These are phyloP conservation scores for Macroglossus sobrinus DNA, from an alignment of 2,113 vertebrate species.

Conservation along the genomic window DNA sequence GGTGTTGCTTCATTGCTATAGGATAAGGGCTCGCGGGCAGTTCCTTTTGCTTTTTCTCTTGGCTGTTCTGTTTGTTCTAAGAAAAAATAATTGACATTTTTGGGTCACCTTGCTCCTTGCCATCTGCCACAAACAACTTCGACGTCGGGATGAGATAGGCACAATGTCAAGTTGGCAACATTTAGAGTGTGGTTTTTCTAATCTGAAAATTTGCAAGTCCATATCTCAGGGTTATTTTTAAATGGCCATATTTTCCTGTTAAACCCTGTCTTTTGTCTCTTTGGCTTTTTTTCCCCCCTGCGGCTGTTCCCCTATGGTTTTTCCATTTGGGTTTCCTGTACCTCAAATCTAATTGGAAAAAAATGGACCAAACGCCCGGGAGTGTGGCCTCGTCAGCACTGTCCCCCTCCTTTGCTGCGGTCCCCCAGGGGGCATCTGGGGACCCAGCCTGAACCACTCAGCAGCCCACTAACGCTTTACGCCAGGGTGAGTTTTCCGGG, in stretches of 20 bases:
- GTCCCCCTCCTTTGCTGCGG: not conserved
- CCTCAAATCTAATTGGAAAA: not conserved
- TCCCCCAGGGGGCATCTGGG: fast-evolving
- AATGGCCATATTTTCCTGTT: not conserved
- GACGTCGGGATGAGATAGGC: not conserved
- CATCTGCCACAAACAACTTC: constrained; percentile 42
- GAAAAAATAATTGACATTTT: constrained; percentile 61
- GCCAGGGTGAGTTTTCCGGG: not conserved
- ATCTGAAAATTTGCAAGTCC: not conserved
- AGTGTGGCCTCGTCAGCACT: not conserved
- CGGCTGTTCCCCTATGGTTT: not conserved
- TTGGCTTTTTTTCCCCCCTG: not conserved
- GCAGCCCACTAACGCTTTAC: not conserved
- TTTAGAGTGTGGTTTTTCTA: not conserved
- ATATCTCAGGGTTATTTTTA: not conserved
- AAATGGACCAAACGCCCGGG: not conserved
- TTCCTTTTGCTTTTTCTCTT: not conserved
- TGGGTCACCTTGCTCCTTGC: constrained; percentile 53
- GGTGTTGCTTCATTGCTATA: not conserved
- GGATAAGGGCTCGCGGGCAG: not conserved
- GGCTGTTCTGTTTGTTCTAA: constrained; percentile 36
- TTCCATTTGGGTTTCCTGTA: not conserved
- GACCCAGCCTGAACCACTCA: not conserved
- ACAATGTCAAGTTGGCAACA: constrained; percentile 39
- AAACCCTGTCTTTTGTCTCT: constrained; percentile 13